Evolutionary conservation across 2,888 invertebrate genomes (phyloP), one percentile per base, ranked within the genome.

Genomic region (Xiphydria camelus): DNA sequence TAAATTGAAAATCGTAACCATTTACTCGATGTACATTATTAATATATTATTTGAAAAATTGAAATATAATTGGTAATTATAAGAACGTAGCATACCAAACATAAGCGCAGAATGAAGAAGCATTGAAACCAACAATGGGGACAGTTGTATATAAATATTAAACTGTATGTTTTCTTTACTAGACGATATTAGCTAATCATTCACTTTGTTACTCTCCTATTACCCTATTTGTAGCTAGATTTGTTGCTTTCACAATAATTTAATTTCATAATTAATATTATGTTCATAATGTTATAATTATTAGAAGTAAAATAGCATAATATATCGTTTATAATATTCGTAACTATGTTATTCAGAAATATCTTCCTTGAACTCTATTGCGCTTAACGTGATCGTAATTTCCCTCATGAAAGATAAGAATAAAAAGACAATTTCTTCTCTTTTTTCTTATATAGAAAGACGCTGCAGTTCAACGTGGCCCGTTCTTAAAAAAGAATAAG

Each of bases 121-220:
- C 29, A 23, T 40, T 38, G 55, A 65, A 67, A 67, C 66, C 70
- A 73, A 72, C 69, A 66, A 69, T 49, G 43, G 56, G 68, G 68
- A 60, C 68, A 72, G 66, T 59, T 52, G 51, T 64, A 64, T 66
- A 68, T 66, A 70, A 71, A 69, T 66, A 68, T 70, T 65, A 47
- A 65, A 64, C 62, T 64, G 61, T 48, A 64, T 64, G 59, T 57
- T 64, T 61, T 54, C 50, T 59, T 55, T 57, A 58, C 57, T 67
- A 68, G 61, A 64, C 57, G 60, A 60, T 68, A 66, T 62, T 64
- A 66, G 56, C 64, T 72, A 69, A 69, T 68, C 59, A 65, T 66
- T 68, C 67, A 73, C 51, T 70, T 72, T 73, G 68, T 73, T 74
- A 72, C 59, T 74, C 65, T 67, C 69, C 73, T 73, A 75, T 74